Conservation (phyloP, 2,888 invertebrate species). For the Osmoderma eremita region DNA sequence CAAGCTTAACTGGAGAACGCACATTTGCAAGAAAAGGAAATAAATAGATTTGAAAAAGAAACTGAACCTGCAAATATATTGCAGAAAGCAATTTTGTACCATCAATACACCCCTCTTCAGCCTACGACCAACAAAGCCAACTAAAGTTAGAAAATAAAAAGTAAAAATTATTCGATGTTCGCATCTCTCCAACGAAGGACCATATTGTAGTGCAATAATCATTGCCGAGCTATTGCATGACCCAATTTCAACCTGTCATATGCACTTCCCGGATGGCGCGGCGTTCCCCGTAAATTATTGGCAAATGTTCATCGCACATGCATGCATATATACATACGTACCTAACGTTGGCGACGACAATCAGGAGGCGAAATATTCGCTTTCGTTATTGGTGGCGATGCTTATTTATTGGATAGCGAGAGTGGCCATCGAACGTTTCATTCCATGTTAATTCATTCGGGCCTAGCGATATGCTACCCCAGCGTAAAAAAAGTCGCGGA, state of each 20-base stretch:
- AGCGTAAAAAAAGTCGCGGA: not conserved
- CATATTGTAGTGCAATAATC: not conserved
- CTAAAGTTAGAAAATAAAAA: not conserved
- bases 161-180: not conserved
- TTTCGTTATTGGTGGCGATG: slow-evolving; percentile 30
- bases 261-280: slow-evolving; percentile 44
- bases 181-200: not conserved
- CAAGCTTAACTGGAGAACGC: too few relatives aligned
- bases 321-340: not conserved
- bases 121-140: too few relatives aligned
- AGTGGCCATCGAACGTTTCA: slow-evolving; percentile 11
- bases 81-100: too few relatives aligned
- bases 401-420: slow-evolving; percentile 32
- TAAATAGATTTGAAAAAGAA: too few relatives aligned
- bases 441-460: not conserved
- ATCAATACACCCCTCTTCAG: too few relatives aligned
- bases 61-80: too few relatives aligned
- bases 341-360: slow-evolving; percentile 19
- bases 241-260: slow-evolving; percentile 45
- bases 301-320: not conserved
- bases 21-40: too few relatives aligned
- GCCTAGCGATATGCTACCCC: not conserved
- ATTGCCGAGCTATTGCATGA: slow-evolving; percentile 27
- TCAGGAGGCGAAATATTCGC: slow-evolving; percentile 35
- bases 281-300: slow-evolving; percentile 43